phyloP scores from a whole-genome alignment of 2,113 vertebrate genomes.

The Nothoprocta perdicaria region DNA sequence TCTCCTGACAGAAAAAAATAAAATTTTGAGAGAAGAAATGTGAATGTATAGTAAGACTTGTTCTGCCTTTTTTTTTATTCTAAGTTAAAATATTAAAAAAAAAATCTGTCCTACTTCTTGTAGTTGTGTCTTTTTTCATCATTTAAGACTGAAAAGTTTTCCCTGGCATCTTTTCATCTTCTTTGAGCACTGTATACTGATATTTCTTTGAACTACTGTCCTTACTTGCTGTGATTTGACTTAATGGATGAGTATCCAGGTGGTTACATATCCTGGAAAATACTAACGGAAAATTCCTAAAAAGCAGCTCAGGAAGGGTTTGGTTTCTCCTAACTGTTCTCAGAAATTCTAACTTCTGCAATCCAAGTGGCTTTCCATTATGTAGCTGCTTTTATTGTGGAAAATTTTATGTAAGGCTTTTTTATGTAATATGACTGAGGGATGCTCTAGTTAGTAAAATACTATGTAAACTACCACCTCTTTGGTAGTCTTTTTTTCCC shows the following conservation, averaged over 20 bases:
- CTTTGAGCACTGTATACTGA: not conserved
- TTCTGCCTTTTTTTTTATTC: not conserved
- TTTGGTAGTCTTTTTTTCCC: no score
- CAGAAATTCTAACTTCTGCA: not conserved
- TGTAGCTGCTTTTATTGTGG: not conserved
- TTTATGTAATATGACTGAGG: not conserved
- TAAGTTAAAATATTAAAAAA: slow-evolving; percentile 53
- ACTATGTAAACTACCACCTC: not conserved
- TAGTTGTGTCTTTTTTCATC: not conserved
- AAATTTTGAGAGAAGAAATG: not conserved
- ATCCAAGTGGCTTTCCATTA: not conserved
- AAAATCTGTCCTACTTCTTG: not conserved
- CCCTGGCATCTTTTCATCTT: not conserved
- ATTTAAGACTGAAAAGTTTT: not conserved
- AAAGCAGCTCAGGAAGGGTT: not conserved
- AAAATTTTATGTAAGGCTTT: not conserved
- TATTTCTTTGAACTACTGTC: not conserved
- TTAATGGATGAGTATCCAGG: accelerated
- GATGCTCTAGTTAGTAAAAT: not conserved
- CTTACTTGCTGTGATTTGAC: not conserved
- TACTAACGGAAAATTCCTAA: not conserved
- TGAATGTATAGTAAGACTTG: slow-evolving; percentile 13
- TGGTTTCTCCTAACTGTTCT: not conserved
- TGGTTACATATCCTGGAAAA: not conserved
- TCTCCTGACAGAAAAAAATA: not conserved